phyloP scores from a whole-genome alignment of 2,888 invertebrate genomes.

The Scaptomyza reducta region DNA sequence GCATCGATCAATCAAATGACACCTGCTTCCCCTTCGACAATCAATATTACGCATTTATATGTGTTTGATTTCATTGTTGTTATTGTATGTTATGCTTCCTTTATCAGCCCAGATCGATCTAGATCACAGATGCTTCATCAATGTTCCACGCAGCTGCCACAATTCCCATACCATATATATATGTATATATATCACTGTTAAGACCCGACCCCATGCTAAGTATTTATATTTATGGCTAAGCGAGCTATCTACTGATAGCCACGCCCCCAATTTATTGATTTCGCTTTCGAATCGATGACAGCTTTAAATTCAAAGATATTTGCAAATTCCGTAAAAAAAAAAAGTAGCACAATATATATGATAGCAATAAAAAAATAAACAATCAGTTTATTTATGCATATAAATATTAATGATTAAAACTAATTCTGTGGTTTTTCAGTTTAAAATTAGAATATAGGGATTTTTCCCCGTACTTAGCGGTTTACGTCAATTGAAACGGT shows the following conservation, averaged over 20 bases:
- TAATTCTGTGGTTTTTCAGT: too few species aligned
- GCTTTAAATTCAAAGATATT: background rate
- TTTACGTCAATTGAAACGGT: too few species aligned
- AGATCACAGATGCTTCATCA: slow-evolving; percentile 15
- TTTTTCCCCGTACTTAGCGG: too few species aligned
- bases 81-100: background rate
- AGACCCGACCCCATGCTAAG: slow-evolving; percentile 1
- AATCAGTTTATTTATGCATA: too few species aligned
- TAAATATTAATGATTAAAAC: too few species aligned
- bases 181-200: background rate
- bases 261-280: background rate
- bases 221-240: background rate
- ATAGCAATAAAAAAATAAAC: too few species aligned
- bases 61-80: too few species aligned
- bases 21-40: background rate
- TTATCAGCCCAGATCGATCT: slow-evolving; percentile 10
- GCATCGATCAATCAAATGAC: slow-evolving; percentile 23
- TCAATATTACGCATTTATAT: background rate
- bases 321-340: too few species aligned
- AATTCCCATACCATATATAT: slow-evolving; percentile 1
- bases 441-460: too few species aligned
- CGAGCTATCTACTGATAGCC: background rate
- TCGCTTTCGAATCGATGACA: background rate
- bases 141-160: slow-evolving; percentile 15
- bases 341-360: too few species aligned